Base-by-base conservation (phyloP, 2,888 invertebrate genomes). In the Sabatieria punctata region DNA sequence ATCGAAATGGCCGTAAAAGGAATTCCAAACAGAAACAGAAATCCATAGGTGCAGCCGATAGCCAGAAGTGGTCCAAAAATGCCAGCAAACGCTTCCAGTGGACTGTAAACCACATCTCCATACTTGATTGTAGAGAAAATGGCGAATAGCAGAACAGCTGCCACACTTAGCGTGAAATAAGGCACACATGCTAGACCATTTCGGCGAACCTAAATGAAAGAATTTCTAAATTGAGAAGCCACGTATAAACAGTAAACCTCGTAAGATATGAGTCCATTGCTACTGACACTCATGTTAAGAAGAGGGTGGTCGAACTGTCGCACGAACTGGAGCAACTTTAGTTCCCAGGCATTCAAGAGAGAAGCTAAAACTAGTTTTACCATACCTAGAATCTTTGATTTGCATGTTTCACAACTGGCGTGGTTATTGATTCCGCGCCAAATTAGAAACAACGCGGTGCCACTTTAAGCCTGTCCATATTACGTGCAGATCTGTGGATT, bases 1-100 rank as follows among this genome's bases (percentile, higher is more conserved):
- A 58, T 43, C 11, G 53, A 52, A 42, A 58, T 58, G 3, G 58
- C 56, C 45, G 55, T 57, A 53, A 58, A 57, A 2, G 56, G 55
- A 2, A 54, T 33, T 1, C 57, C 58, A 24, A 56, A 44, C 1
- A 56, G 46, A 39, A 54, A 49, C 13, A 58, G 45, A 27, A 56
- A 43, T n/a, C 58, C 54, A 44, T 55, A 57, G 4, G 54, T 55
- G 0, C 53, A 53, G 33, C 50, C 53, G 13, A 49, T 49, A 1
- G 57, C 58, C 55, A 57, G 54, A 2, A 57, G 37, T 1, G 57
- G 57, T 22, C 57, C 57, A 30, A 51, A 50, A 4, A 57, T 49
- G 23, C 58, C 58, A n/a, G 56, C 43, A n/a, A 56, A 45, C 1
- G 54, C 50, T 52, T 55, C 56, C 21, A 55, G 51, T 11, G 55